Evolutionary conservation across 2,888 invertebrate species (phyloP).

Genomic region (Polyommatus iphigenia): DNA sequence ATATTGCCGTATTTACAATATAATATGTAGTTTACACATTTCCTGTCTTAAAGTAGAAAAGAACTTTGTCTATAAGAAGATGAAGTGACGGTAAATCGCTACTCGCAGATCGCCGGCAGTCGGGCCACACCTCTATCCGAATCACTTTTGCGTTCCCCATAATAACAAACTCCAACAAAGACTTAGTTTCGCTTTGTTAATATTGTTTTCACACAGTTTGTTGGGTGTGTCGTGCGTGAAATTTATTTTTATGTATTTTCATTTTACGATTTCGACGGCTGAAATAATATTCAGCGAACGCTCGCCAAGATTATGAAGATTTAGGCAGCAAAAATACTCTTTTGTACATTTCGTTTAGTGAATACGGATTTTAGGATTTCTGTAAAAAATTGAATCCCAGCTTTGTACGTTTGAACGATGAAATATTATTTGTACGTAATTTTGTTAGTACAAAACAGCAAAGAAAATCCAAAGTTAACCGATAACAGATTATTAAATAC

Average conservation of each 20-base stretch:
- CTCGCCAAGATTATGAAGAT: neutral
- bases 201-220: slow-evolving; percentile 27
- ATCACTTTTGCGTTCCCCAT: slow-evolving; percentile 26
- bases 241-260: slow-evolving; percentile 21
- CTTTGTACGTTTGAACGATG: neutral
- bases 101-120: neutral
- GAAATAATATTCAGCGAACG: slow-evolving; percentile 18
- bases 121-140: neutral
- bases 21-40: too few relatives aligned
- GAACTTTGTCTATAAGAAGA: too few relatives aligned
- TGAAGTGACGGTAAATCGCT: neutral
- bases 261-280: neutral
- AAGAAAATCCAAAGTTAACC: neutral
- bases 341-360: slow-evolving; percentile 5
- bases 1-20: too few relatives aligned
- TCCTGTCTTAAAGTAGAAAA: too few relatives aligned
- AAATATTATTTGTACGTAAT: neutral
- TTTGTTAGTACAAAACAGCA: neutral
- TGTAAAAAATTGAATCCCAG: neutral
- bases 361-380: neutral
- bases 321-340: neutral
- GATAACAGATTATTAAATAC: slow-evolving; percentile 21
- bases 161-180: slow-evolving; percentile 12
- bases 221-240: slow-evolving; percentile 6
- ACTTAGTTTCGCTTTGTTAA: slow-evolving; percentile 25